A percentile compares a stretch with the other conserved stretches of the same genome.
Evolutionary conservation across 1,140 invertebrate genomes (phyloP).

Genomic region (Eurosta solidaginis): DNA sequence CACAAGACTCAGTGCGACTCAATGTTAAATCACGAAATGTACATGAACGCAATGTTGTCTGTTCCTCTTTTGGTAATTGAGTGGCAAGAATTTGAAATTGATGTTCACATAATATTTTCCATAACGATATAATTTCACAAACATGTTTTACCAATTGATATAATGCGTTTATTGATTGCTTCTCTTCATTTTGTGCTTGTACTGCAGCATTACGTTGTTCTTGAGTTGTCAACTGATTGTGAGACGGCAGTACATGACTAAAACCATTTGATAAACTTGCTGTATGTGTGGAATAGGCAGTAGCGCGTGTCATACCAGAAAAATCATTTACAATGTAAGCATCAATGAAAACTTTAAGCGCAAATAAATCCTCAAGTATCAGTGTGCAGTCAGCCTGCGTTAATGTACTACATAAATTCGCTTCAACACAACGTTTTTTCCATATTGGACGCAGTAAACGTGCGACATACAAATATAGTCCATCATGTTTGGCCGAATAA

Average conservation of each 20-base stretch:
- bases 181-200: slow-evolving; percentile 64
- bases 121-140: slow-evolving; percentile 90
- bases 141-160: slow-evolving; percentile 78
- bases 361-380: slow-evolving; percentile 61
- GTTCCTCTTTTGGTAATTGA: slow-evolving; percentile 66
- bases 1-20: slow-evolving; percentile 81
- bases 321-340: slow-evolving; percentile 55
- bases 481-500: slow-evolving; percentile 82
- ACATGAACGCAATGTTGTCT: slow-evolving; percentile 65
- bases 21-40: slow-evolving; percentile 82
- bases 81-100: slow-evolving; percentile 84
- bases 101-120: slow-evolving; percentile 92
- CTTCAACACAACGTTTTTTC: slow-evolving; percentile 71
- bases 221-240: slow-evolving; percentile 39
- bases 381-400: slow-evolving; percentile 61
- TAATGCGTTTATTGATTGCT: slow-evolving; percentile 78
- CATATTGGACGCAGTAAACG: slow-evolving; percentile 84
- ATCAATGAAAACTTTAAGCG: slow-evolving; percentile 61
- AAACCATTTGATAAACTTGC: slow-evolving; percentile 57
- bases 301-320: not conserved
- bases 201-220: slow-evolving; percentile 59
- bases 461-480: slow-evolving; percentile 87
- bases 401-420: slow-evolving; percentile 59
- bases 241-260: slow-evolving; percentile 41
- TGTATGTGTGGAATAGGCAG: slow-evolving; percentile 42